phyloP scores from a whole-genome alignment of 37 sponge, comb jelly and placozoan species.

The Hormiphora californensis region DNA sequence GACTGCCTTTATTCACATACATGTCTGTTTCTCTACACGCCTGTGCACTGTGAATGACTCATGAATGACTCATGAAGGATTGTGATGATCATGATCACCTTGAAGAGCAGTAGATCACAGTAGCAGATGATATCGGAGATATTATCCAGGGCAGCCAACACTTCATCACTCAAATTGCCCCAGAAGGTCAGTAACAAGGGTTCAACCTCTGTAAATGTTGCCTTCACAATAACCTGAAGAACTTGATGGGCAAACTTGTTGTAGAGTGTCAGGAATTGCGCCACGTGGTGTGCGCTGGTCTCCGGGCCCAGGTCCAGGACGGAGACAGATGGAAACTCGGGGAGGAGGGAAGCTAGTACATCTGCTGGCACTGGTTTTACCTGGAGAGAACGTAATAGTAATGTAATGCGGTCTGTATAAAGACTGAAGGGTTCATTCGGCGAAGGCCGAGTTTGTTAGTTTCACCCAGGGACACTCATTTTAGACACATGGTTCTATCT shows the following conservation, averaged over 20 bases:
- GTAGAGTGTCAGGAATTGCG: not conserved
- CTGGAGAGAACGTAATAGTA: too few species aligned
- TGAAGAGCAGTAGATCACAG: slow-evolving; percentile 35
- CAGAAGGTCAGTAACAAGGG: slow-evolving; percentile 21
- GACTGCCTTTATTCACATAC: too few species aligned
- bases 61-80: too few species aligned
- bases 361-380: slow-evolving; percentile 30
- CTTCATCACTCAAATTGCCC: not conserved
- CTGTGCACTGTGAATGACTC: too few species aligned
- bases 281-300: not conserved
- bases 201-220: slow-evolving; percentile 42
- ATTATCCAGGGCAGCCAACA: not conserved
- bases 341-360: slow-evolving; percentile 31
- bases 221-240: slow-evolving; percentile 36
- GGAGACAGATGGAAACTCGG: not conserved
- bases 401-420: too few species aligned
- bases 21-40: too few species aligned
- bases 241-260: not conserved
- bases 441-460: too few species aligned
- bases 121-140: slow-evolving; percentile 19
- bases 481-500: too few species aligned
- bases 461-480: too few species aligned
- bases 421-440: too few species aligned
- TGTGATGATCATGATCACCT: too few species aligned
- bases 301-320: not conserved